Evolutionary conservation across 1,140 invertebrate genomes (phyloP).

Genomic region (Drosophila eugracilis): DNA sequence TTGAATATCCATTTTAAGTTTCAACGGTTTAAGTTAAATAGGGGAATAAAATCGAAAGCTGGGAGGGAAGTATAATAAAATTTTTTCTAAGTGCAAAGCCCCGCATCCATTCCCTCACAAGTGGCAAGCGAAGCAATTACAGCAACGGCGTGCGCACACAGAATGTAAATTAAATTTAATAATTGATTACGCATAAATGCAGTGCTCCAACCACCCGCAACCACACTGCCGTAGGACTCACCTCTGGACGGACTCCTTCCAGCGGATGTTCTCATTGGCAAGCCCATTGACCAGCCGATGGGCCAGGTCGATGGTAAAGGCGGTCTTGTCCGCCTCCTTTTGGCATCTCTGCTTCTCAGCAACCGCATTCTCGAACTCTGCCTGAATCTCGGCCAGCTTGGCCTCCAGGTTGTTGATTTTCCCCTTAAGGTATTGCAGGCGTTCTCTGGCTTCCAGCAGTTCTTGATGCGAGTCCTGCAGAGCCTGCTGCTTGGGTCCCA

Average conservation of each 20-base stretch:
- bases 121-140: conserved; percentile 68
- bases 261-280: conserved; percentile 95
- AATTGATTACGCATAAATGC: conserved; percentile 79
- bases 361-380: conserved; percentile 94
- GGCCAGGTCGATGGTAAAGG: conserved; percentile 94
- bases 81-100: conserved; percentile 4
- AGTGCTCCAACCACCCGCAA: not conserved
- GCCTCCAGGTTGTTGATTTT: conserved; percentile 90
- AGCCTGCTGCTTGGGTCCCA: conserved; percentile 94
- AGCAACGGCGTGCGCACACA: conserved; percentile 69
- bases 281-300: conserved; percentile 97
- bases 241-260: conserved; percentile 85
- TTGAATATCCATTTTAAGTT: no score
- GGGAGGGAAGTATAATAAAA: not conserved
- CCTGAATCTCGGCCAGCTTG: conserved; percentile 90
- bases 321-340: conserved; percentile 93
- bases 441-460: conserved; percentile 93
- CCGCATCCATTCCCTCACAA: not conserved
- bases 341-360: conserved; percentile 95
- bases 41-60: no score
- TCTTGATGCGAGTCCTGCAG: conserved; percentile 94
- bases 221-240: conserved; percentile 28
- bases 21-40: no score
- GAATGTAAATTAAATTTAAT: conserved; percentile 84
- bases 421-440: conserved; percentile 91